phyloP scores from a whole-genome alignment of 1,140 invertebrate species.

The Drosophila ironensis region DNA sequence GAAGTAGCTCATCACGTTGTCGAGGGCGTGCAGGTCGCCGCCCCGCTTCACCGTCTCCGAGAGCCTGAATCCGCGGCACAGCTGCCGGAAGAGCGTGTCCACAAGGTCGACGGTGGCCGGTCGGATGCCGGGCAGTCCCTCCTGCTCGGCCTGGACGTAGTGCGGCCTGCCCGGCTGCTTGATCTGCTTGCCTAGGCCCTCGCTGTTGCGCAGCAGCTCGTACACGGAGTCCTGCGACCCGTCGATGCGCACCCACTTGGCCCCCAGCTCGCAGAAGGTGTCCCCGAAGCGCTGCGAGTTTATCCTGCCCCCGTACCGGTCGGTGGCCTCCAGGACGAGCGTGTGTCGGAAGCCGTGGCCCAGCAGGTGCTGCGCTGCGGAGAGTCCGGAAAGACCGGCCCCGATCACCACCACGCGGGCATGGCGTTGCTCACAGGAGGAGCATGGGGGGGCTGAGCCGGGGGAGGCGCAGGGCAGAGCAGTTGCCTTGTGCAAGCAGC shows the following conservation, averaged over 20 bases:
- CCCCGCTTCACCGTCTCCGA: constrained; percentile 51
- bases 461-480: too few relatives aligned
- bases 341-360: constrained; percentile 88
- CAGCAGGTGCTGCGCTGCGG: constrained; percentile 87
- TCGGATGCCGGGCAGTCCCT: constrained; percentile 11
- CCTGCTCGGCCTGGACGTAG: constrained; percentile 39
- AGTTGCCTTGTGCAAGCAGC: constrained; percentile 66
- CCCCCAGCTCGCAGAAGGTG: constrained; percentile 88
- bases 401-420: constrained; percentile 89
- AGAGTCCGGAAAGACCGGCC: constrained; percentile 89
- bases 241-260: constrained; percentile 80
- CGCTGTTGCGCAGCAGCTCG: constrained; percentile 59
- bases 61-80: constrained; percentile 63
- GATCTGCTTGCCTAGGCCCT: constrained; percentile 58
- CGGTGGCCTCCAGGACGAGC: constrained; percentile 88
- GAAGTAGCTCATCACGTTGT: constrained; percentile 75
- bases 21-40: constrained; percentile 52
- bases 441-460: too few relatives aligned
- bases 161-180: constrained; percentile 25
- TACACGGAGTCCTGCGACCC: constrained; percentile 68
- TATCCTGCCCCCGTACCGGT: constrained; percentile 89
- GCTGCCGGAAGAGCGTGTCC: constrained; percentile 59
- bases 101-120: constrained; percentile 57
- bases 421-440: constrained; percentile 55
- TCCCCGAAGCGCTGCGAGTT: constrained; percentile 89